Percentiles rank a stretch among this genome's conserved stretches.
These are phyloP conservation scores for Drosophila tani DNA, from an alignment of 1,140 invertebrate genomes.

Conservation along the genomic window DNA sequence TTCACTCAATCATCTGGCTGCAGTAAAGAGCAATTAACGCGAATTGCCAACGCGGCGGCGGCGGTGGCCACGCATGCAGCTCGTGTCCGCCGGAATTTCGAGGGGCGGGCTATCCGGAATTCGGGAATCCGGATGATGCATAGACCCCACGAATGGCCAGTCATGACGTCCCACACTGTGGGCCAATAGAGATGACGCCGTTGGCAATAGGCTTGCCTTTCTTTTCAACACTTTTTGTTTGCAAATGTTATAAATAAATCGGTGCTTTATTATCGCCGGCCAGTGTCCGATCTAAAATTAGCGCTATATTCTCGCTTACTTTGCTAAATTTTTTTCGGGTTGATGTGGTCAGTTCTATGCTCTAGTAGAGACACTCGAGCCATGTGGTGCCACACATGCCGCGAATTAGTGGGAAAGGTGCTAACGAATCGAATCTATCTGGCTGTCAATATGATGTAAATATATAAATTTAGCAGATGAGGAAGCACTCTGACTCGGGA, in stretches of 20 bases:
- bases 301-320: constrained; percentile 6
- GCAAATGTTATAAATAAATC: constrained; percentile 29
- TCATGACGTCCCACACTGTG: constrained; percentile 23
- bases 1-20: constrained; percentile 44
- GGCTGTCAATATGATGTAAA: constrained; percentile 1
- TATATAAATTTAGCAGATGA: constrained; percentile 16
- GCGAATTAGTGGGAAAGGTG: constrained; percentile 10
- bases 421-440: constrained; percentile 27
- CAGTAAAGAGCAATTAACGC: constrained; percentile 59
- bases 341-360: constrained; percentile 36
- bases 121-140: constrained; percentile 30
- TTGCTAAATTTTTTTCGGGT: constrained; percentile 4
- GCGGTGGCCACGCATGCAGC: constrained; percentile 51
- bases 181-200: constrained; percentile 28
- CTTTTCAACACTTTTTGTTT: constrained; percentile 20
- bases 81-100: constrained; percentile 51
- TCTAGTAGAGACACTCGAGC: constrained; percentile 8
- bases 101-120: neutral
- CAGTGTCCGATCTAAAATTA: constrained; percentile 40
- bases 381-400: constrained; percentile 29
- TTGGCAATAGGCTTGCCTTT: constrained; percentile 12
- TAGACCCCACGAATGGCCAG: constrained; percentile 2
- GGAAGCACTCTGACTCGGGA: neutral
- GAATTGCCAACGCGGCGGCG: constrained; percentile 8
- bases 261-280: constrained; percentile 15